A percentile compares a stretch with the other conserved stretches of the same genome.
Conservation (phyloP, 2,888 invertebrate species). For the Endomychus coccineus region DNA sequence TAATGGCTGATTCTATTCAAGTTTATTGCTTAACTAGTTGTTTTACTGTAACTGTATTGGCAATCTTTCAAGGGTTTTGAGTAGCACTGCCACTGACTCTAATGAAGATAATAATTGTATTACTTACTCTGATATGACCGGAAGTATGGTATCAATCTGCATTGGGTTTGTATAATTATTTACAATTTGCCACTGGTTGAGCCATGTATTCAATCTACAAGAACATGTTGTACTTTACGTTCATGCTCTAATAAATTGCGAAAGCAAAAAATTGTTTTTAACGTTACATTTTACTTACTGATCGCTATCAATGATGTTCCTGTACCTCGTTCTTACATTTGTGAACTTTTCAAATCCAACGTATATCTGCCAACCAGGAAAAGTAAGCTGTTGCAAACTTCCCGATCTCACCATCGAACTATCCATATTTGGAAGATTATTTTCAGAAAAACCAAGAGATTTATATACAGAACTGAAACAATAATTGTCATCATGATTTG, state of each 20-base stretch:
- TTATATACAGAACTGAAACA: constrained; percentile 35
- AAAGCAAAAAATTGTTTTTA: no score
- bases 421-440: constrained; percentile 35
- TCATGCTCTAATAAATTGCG: no score
- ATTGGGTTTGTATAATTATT: constrained; percentile 58
- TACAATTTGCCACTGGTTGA: constrained; percentile 64
- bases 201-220: constrained; percentile 58
- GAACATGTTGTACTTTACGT: constrained; percentile 7
- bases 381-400: constrained; percentile 42
- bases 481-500: constrained; percentile 4
- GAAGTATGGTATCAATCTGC: constrained; percentile 53
- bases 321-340: constrained; percentile 46
- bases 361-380: constrained; percentile 46
- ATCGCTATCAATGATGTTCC: constrained; percentile 47
- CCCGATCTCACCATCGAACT: constrained; percentile 13
- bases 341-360: constrained; percentile 47
- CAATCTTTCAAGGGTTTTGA: no score
- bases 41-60: no score
- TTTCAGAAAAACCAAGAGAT: constrained; percentile 43
- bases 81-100: no score
- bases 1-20: no score
- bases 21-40: no score
- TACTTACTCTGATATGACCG: constrained; percentile 54
- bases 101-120: background rate
- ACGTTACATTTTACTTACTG: constrained; percentile 52